Conservation (phyloP, 2,888 invertebrate species). For the Drosophila putrida region DNA sequence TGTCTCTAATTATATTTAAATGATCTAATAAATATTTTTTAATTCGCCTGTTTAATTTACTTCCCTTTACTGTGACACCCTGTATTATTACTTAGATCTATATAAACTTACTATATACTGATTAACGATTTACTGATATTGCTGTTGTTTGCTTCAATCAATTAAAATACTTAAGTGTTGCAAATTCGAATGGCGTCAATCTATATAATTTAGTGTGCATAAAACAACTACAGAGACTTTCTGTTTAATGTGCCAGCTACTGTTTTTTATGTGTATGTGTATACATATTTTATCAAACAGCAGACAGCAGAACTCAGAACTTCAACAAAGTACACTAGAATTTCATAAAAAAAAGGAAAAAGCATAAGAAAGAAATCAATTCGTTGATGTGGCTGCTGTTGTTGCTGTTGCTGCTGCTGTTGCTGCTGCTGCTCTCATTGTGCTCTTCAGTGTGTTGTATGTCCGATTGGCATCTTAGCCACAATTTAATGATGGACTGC, state of each 20-base stretch:
- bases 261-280: slow-evolving; percentile 50
- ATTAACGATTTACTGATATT: background rate
- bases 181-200: slow-evolving; percentile 25
- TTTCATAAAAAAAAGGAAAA: slow-evolving; percentile 16
- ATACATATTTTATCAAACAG: slow-evolving; percentile 48
- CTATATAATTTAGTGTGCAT: slow-evolving; percentile 65
- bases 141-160: slow-evolving; percentile 39
- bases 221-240: slow-evolving; percentile 44
- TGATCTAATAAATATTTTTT: no score
- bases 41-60: no score
- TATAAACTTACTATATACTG: no score
- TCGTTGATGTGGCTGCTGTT: slow-evolving; percentile 28
- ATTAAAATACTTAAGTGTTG: slow-evolving; percentile 41
- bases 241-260: slow-evolving; percentile 35
- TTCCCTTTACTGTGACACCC: background rate
- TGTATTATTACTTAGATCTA: background rate
- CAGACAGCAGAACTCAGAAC: slow-evolving; percentile 8
- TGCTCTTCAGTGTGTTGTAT: slow-evolving; percentile 43
- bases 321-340: slow-evolving; percentile 16
- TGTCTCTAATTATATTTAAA: no score
- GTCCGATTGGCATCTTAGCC: slow-evolving; percentile 79
- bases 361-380: slow-evolving; percentile 42
- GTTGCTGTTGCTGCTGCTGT: slow-evolving; percentile 16
- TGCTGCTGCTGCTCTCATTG: slow-evolving; percentile 44
- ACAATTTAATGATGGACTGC: slow-evolving; percentile 82